Percentiles rank a stretch among this genome's conserved stretches.
Conservation (phyloP, 2,888 invertebrate genomes). For the Linnaemya vulpina region DNA sequence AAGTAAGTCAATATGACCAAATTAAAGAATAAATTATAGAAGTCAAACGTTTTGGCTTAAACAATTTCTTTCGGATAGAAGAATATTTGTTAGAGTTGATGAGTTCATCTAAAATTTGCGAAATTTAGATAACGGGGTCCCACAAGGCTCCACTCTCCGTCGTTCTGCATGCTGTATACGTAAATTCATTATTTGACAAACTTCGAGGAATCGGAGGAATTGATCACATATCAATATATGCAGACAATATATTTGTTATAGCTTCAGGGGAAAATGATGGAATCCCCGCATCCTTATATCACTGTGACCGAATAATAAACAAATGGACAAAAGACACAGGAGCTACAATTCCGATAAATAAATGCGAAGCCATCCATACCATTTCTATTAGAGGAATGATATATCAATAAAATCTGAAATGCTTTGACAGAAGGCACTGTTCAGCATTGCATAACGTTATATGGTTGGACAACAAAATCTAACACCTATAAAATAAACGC, state of each 20-base stretch:
- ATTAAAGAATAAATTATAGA: too few relatives aligned
- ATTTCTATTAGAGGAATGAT: not conserved
- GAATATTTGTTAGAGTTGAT: slow-evolving; percentile 36
- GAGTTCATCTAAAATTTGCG: not conserved
- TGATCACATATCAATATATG: slow-evolving; percentile 37
- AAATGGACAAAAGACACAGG: not conserved
- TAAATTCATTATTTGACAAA: slow-evolving; percentile 17
- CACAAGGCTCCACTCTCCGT: slow-evolving; percentile 45
- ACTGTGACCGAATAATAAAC: not conserved
- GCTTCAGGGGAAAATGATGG: slow-evolving; percentile 38
- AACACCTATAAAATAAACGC: slow-evolving; percentile 30
- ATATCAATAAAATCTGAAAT: not conserved
- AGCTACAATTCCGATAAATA: slow-evolving; percentile 20
- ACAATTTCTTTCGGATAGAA: slow-evolving; percentile 34
- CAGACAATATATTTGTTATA: slow-evolving; percentile 54
- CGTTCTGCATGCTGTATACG: slow-evolving; percentile 9
- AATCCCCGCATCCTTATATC: not conserved
- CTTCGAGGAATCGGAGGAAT: not conserved
- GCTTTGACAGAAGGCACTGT: not conserved
- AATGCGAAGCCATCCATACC: slow-evolving; percentile 25
- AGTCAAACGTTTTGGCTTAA: too few relatives aligned
- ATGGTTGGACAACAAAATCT: slow-evolving; percentile 37
- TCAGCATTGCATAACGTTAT: slow-evolving; percentile 42
- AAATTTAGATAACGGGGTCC: not conserved
- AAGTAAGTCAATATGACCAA: too few relatives aligned